phyloP scores from a whole-genome alignment of 2,797 vertebrate genomes.

The Chaetophractus vellerosus region DNA sequence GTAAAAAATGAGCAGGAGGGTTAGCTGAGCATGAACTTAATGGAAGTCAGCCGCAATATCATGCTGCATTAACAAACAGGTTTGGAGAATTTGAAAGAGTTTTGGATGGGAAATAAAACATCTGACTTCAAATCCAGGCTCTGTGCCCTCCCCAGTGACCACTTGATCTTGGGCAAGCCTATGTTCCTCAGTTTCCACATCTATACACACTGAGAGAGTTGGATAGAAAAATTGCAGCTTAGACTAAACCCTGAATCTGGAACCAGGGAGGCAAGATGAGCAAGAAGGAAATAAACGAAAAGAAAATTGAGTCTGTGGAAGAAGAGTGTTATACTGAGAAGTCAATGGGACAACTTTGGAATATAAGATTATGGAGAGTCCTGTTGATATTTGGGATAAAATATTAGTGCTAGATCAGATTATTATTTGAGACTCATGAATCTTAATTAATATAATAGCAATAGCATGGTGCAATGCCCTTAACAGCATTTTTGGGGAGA shows the following conservation, averaged over 20 bases:
- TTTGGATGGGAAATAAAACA: background rate
- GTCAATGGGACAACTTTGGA: background rate
- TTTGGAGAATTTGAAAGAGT: background rate
- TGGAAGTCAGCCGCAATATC: background rate
- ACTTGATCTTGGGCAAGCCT: background rate
- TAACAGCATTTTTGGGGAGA: background rate
- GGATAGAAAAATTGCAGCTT: background rate
- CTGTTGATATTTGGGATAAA: background rate
- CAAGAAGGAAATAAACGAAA: background rate
- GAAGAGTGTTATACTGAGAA: background rate
- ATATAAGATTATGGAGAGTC: background rate
- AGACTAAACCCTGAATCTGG: background rate
- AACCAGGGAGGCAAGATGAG: background rate
- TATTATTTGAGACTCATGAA: background rate
- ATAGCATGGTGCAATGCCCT: background rate
- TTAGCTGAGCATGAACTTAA: background rate
- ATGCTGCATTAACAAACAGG: background rate
- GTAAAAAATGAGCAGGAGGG: background rate
- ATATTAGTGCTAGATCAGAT: no score
- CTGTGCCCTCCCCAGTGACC: background rate
- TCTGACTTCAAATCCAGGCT: constrained; percentile 2
- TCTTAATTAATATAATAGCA: background rate
- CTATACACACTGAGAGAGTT: background rate
- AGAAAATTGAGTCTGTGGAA: background rate
- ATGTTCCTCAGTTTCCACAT: background rate